Conservation (phyloP, 2,888 invertebrate genomes). For the Gryllus longicercus region DNA sequence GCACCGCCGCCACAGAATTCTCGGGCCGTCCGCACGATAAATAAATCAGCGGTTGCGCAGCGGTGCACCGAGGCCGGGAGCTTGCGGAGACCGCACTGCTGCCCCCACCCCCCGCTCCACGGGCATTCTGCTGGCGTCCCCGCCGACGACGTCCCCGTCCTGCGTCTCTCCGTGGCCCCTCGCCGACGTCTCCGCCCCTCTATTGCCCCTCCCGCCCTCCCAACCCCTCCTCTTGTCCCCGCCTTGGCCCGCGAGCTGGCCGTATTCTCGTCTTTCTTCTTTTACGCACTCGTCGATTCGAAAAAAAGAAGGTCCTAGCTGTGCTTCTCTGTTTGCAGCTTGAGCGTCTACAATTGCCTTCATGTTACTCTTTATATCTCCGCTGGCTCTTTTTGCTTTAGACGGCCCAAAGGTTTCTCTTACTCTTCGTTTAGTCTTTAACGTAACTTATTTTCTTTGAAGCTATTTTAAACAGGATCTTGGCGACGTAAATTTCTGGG, state of each 20-base stretch:
- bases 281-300: neutral
- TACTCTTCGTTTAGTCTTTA: neutral
- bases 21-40: neutral
- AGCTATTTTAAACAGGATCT: constrained; percentile 17
- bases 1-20: neutral
- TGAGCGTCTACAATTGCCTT: neutral
- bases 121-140: neutral
- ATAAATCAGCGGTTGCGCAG: neutral
- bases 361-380: constrained; percentile 7
- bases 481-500: neutral
- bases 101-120: neutral
- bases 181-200: neutral
- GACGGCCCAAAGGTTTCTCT: neutral
- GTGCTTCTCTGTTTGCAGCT: neutral
- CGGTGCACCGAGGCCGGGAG: neutral
- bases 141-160: neutral
- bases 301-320: neutral
- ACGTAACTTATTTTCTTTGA: neutral
- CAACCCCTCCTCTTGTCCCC: neutral
- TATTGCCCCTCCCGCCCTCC: neutral
- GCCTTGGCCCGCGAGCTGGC: neutral
- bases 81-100: constrained; percentile 3
- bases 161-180: neutral
- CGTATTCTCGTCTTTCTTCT: neutral
- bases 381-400: neutral